These are phyloP conservation scores for Mobula hypostoma DNA, from an alignment of 2,113 vertebrate species.

Conservation along the genomic window DNA sequence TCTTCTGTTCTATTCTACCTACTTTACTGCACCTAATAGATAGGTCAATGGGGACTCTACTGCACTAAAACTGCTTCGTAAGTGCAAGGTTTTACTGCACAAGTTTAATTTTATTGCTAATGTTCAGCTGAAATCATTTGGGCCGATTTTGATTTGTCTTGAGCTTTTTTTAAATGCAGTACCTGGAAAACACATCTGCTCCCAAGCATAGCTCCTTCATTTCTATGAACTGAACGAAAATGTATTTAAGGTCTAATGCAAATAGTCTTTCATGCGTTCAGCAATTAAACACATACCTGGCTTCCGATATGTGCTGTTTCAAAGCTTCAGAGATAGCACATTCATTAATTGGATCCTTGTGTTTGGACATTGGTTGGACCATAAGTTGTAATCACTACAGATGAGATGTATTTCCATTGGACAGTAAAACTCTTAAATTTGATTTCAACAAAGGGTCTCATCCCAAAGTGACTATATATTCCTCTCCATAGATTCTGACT, in stretches of 20 bases:
- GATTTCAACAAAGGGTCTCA: not conserved
- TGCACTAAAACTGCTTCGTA: too few species aligned
- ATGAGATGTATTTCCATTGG: not conserved
- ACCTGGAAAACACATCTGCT: not conserved
- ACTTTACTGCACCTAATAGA: too few species aligned
- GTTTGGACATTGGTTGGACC: not conserved
- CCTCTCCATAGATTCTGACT: too few species aligned
- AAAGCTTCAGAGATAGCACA: not conserved
- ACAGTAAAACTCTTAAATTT: not conserved
- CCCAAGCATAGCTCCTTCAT: not conserved
- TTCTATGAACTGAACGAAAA: not conserved
- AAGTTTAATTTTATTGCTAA: not conserved
- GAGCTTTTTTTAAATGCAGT: not conserved
- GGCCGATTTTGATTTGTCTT: not conserved
- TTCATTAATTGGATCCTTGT: not conserved
- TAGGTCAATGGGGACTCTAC: not conserved
- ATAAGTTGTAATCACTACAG: not conserved
- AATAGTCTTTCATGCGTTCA: not conserved
- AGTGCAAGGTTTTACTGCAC: not conserved
- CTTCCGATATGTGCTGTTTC: not conserved
- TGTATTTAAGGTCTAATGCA: not conserved
- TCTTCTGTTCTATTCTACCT: too few species aligned
- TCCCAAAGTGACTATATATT: too few species aligned
- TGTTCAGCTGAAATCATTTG: not conserved
- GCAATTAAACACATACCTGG: too few species aligned